Percentiles rank a stretch among this genome's conserved stretches.
These are phyloP conservation scores for Buteo buteo DNA, from an alignment of 2,113 vertebrate species.

Conservation along the genomic window DNA sequence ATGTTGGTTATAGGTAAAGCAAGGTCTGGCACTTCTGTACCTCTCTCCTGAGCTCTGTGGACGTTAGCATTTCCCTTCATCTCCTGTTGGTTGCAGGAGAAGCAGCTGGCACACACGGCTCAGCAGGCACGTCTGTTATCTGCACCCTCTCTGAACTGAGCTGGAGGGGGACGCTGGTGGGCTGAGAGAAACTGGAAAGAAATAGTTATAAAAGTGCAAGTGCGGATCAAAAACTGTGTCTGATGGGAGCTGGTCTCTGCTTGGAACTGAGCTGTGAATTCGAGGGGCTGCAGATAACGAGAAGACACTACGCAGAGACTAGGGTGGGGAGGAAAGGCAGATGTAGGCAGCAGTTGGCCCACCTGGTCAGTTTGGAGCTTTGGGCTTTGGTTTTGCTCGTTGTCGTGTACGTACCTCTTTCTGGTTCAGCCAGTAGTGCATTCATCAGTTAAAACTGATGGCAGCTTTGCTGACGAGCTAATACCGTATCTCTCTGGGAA, in stretches of 20 bases:
- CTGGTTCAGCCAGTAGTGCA: neutral
- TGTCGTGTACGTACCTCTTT: rapidly evolving
- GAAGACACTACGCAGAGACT: neutral
- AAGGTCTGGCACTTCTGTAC: neutral
- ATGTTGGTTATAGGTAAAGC: neutral
- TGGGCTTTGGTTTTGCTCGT: neutral
- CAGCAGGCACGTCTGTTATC: neutral
- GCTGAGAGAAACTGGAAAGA: neutral
- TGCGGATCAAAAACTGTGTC: neutral
- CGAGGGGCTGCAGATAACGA: neutral
- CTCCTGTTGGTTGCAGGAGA: neutral
- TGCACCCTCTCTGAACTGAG: neutral
- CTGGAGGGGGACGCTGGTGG: neutral
- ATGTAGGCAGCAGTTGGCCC: neutral
- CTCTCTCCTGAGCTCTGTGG: neutral
- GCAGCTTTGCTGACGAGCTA: neutral
- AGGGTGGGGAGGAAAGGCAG: neutral
- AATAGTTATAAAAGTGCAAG: neutral
- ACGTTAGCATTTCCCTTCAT: neutral
- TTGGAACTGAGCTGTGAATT: neutral
- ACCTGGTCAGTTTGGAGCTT: neutral
- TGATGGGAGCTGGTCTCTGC: neutral
- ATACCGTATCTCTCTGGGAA: neutral
- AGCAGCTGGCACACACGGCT: neutral
- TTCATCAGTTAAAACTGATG: neutral